Evolutionary conservation across 2,888 invertebrate genomes (phyloP).

Genomic region (Ommatoiulus sabulosus): DNA sequence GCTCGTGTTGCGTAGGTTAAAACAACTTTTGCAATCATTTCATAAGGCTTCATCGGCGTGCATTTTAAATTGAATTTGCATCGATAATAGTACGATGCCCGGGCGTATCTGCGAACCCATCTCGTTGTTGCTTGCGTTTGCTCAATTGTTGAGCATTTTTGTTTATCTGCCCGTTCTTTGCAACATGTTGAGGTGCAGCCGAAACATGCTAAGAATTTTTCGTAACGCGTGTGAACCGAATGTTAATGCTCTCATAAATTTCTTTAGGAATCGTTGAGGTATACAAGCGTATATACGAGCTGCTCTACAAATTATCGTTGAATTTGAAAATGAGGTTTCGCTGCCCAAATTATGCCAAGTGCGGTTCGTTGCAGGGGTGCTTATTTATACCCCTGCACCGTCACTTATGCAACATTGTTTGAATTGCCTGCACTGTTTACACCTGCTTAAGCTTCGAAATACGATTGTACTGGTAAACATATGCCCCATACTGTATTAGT

Average conservation of each 20-base stretch:
- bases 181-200: not conserved
- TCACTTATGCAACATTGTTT: not conserved
- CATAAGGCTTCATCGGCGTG: not conserved
- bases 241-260: not conserved
- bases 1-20: not conserved
- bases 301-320: not conserved
- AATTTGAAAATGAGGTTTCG: not conserved
- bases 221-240: not conserved
- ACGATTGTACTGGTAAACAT: no score
- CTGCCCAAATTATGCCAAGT: not conserved
- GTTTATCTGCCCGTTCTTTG: not conserved
- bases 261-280: not conserved
- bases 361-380: not conserved
- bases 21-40: not conserved
- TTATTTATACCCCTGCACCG: not conserved
- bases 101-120: not conserved
- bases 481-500: no score
- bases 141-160: not conserved
- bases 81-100: not conserved
- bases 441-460: no score
- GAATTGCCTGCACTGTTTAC: no score
- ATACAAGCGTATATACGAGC: not conserved
- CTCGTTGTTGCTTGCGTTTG: not conserved
- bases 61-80: conserved; percentile 13
- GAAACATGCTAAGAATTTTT: conserved; percentile 1